These are phyloP conservation scores for Sebastolobus alascanus DNA, from an alignment of 2,797 vertebrate genomes.

Conservation along the genomic window DNA sequence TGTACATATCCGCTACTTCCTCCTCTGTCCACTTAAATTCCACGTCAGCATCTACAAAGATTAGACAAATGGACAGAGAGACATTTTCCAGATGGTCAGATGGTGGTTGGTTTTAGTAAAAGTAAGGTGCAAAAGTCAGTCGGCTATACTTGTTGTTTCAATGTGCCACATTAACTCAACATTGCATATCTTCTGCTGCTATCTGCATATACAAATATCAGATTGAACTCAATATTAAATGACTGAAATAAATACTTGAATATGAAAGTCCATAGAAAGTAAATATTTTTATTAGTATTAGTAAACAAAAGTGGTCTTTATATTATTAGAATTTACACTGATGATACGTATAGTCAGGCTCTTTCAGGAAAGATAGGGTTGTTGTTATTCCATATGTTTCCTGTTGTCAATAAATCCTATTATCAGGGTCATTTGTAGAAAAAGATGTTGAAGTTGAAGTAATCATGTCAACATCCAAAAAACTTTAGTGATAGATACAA, in stretches of 20 bases:
- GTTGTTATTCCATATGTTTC: neutral
- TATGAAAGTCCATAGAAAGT: neutral
- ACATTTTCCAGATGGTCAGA: neutral
- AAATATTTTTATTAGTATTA: neutral
- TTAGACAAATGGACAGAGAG: neutral
- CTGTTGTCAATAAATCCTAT: neutral
- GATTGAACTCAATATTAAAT: neutral
- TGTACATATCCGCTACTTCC: conserved; percentile 88
- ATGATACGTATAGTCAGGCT: neutral
- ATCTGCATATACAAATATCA: neutral
- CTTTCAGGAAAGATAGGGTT: neutral
- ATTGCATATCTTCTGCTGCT: neutral
- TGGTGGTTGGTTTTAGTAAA: neutral
- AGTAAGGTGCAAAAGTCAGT: neutral
- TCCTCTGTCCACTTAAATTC: conserved; percentile 92
- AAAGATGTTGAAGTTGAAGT: neutral
- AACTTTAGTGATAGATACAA: neutral
- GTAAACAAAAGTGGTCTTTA: neutral
- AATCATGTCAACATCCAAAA: neutral
- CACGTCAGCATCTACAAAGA: conserved; percentile 81
- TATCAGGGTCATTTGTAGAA: neutral
- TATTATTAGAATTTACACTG: neutral
- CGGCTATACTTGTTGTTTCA: neutral
- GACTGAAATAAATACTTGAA: neutral
- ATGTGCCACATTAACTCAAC: neutral